Percentiles rank a stretch among this genome's conserved stretches.
Evolutionary conservation across 2,113 vertebrate species (phyloP).

Genomic region (Tamias sibiricus): DNA sequence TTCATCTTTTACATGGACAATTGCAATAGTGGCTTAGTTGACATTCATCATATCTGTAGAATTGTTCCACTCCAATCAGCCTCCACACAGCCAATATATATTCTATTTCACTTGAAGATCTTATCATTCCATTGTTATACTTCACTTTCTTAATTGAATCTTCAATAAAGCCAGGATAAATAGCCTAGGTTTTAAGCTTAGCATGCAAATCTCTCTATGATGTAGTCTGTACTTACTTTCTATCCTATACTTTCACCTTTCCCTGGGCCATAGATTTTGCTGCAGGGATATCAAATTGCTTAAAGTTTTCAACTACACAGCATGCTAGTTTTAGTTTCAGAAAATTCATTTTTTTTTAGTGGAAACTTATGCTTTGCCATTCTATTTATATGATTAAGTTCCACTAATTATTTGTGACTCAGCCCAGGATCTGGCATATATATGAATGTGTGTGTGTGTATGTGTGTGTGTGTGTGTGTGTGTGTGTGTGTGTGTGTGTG

Average conservation of each 20-base stretch:
- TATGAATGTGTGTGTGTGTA: neutral
- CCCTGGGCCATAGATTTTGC: neutral
- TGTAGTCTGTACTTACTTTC: neutral
- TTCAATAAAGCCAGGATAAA: neutral
- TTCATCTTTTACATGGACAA: neutral
- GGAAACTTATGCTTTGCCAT: neutral
- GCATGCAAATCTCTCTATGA: neutral
- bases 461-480: no score
- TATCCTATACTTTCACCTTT: neutral
- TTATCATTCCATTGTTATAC: neutral
- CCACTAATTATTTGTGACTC: neutral
- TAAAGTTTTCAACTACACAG: neutral
- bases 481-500: no score
- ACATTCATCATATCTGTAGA: neutral
- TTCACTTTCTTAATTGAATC: neutral
- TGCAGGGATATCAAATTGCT: neutral
- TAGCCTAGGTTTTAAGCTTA: neutral
- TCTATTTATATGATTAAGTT: neutral
- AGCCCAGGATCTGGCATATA: neutral
- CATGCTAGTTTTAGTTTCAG: neutral
- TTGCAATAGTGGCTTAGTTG: neutral
- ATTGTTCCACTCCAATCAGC: neutral
- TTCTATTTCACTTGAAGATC: neutral
- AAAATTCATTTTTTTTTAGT: neutral
- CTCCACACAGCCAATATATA: neutral